Evolutionary conservation across 23 tunicate genomes (phyloP).

Genomic region (Ciona savignyi): DNA sequence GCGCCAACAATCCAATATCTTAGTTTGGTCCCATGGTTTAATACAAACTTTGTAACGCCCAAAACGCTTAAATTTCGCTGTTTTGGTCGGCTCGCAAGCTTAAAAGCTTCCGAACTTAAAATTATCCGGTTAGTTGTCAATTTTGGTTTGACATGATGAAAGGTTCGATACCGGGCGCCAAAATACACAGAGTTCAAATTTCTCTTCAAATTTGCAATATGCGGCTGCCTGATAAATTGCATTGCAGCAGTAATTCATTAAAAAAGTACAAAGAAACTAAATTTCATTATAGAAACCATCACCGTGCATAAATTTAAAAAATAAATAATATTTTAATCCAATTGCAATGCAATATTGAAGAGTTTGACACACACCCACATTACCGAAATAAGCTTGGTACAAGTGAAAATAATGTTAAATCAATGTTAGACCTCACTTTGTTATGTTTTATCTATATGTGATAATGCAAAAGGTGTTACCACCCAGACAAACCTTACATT

Average conservation of each 20-base stretch:
- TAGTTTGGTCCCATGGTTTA: conserved; percentile 35
- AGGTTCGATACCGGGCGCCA: neutral
- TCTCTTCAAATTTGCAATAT: neutral
- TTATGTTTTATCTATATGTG: no score
- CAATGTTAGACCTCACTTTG: no score
- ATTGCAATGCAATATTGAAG: no score
- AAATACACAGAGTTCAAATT: neutral
- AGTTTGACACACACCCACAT: no score
- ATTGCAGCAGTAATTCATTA: neutral
- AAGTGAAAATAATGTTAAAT: no score
- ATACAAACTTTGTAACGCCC: conserved; percentile 12
- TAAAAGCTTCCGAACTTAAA: neutral
- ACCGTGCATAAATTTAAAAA: no score
- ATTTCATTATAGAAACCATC: no score
- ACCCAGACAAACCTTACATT: no score
- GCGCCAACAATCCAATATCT: conserved; percentile 79
- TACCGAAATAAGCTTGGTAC: no score
- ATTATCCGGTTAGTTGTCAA: neutral
- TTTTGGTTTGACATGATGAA: neutral
- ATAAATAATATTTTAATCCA: no score
- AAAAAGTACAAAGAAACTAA: neutral
- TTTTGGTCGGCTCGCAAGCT: neutral
- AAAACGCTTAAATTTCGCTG: conserved; percentile 19
- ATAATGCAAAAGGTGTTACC: no score
- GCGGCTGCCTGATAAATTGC: neutral